phyloP scores from a whole-genome alignment of 2,797 vertebrate species.

The Coregonus ussuriensis region DNA sequence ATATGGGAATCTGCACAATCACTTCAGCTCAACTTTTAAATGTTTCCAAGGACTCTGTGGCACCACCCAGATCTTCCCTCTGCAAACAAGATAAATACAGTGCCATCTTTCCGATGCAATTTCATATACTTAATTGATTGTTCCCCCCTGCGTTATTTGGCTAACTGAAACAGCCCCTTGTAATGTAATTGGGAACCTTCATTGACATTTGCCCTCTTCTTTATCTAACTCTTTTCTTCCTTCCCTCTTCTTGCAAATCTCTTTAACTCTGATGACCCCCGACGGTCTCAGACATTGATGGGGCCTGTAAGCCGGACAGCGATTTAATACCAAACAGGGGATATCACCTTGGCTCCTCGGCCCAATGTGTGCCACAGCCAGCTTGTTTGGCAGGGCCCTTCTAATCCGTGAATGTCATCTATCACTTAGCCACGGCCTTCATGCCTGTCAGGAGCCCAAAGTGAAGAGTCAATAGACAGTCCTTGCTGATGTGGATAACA shows the following conservation, averaged over 20 bases:
- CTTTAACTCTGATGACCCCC: conserved; percentile 34
- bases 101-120: not conserved
- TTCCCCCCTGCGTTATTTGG: conserved; percentile 17
- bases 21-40: not conserved
- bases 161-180: conserved; percentile 9
- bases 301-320: conserved; percentile 21
- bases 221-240: not conserved
- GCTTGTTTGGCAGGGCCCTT: conserved; percentile 12
- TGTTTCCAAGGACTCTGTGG: not conserved
- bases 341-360: not conserved
- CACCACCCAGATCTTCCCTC: not conserved
- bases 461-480: conserved; percentile 39
- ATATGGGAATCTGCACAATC: not conserved
- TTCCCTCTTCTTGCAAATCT: conserved; percentile 24
- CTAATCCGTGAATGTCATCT: conserved; percentile 42
- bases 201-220: conserved; percentile 19
- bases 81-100: not conserved
- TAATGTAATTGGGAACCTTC: conserved; percentile 23
- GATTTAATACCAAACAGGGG: conserved; percentile 21
- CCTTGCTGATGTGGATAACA: conserved; percentile 35
- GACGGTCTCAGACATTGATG: conserved; percentile 29
- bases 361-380: not conserved
- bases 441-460: conserved; percentile 37
- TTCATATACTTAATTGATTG: conserved; percentile 27
- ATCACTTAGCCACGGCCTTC: conserved; percentile 41